A percentile compares a stretch with the other conserved stretches of the same genome.
Evolutionary conservation across 2,888 invertebrate species (phyloP).

Genomic region (Seira sanloemensis): DNA sequence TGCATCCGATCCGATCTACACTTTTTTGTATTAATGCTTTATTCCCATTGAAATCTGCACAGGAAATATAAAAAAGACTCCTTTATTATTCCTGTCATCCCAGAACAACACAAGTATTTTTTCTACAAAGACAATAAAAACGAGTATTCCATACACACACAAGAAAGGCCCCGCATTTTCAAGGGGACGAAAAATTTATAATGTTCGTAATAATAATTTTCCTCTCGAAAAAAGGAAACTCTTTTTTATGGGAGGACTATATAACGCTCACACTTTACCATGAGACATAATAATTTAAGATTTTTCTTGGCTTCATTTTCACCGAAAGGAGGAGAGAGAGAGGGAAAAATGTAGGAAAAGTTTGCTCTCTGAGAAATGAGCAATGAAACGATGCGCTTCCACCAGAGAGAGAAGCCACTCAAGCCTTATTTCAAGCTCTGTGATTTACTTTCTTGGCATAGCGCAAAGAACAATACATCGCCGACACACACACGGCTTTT

Average conservation of each 20-base stretch:
- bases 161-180: too few species aligned
- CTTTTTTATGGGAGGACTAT: neutral
- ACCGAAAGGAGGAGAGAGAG: neutral
- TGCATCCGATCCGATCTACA: too few species aligned
- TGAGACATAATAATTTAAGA: conserved; percentile 56
- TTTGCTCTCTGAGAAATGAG: neutral
- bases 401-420: neutral
- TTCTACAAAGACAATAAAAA: conserved; percentile 1
- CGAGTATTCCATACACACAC: neutral
- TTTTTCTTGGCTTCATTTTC: conserved; percentile 57
- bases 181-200: conserved; percentile 12
- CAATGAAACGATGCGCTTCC: neutral
- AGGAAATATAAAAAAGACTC: neutral
- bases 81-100: neutral
- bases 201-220: conserved; percentile 32
- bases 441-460: conserved; percentile 56
- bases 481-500: neutral
- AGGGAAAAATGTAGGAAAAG: neutral
- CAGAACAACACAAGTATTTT: too few species aligned
- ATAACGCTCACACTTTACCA: neutral
- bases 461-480: too few species aligned
- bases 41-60: too few species aligned
- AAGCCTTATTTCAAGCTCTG: conserved; percentile 21
- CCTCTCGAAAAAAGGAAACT: neutral
- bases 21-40: too few species aligned